Percentiles rank a stretch among this genome's conserved stretches.
Conservation (phyloP, 30 jellyfish, hydroid and myxozoan genomes). For the Sanderia malayensis region DNA sequence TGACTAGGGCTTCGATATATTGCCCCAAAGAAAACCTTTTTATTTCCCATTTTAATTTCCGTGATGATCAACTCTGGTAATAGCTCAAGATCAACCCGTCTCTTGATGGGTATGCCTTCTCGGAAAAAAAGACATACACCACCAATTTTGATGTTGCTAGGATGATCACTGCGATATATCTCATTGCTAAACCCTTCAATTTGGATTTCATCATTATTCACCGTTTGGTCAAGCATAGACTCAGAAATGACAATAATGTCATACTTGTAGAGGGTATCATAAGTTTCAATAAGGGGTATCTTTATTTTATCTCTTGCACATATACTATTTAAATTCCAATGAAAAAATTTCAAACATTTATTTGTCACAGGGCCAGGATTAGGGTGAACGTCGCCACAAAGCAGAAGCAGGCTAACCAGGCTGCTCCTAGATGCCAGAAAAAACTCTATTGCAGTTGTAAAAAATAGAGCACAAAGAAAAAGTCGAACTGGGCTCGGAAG, state of each 20-base stretch:
- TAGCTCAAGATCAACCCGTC: constrained; percentile 26
- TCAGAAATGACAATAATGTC: constrained; percentile 36
- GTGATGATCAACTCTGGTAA: constrained; percentile 11
- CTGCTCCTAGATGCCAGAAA: constrained; percentile 7
- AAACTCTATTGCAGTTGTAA: constrained; percentile 26
- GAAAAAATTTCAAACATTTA: constrained; percentile 17
- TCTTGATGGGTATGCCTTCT: constrained; percentile 42
- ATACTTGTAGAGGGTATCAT: constrained; percentile 28
- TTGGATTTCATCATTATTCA: constrained; percentile 6
- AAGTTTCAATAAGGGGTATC: constrained; percentile 28
- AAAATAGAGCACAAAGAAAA: constrained; percentile 21
- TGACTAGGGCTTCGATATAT: constrained; percentile 30
- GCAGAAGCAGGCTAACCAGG: constrained; percentile 14
- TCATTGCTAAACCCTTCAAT: constrained; percentile 36
- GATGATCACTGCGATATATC: too few relatives aligned
- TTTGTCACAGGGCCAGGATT: constrained; percentile 29
- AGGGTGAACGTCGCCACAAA: constrained; percentile 28
- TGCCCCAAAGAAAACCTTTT: constrained; percentile 20
- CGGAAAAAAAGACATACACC: constrained; percentile 41
- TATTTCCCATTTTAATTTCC: constrained; percentile 32
- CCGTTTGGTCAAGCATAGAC: constrained; percentile 27
- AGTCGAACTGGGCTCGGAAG: constrained; percentile 20
- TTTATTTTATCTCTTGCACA: too few relatives aligned
- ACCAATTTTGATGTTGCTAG: constrained; percentile 26
- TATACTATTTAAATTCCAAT: too few relatives aligned